A percentile compares a stretch with the other conserved stretches of the same genome.
phyloP scores from a whole-genome alignment of 1,140 invertebrate genomes.

The Oedothorax gibbosus region DNA sequence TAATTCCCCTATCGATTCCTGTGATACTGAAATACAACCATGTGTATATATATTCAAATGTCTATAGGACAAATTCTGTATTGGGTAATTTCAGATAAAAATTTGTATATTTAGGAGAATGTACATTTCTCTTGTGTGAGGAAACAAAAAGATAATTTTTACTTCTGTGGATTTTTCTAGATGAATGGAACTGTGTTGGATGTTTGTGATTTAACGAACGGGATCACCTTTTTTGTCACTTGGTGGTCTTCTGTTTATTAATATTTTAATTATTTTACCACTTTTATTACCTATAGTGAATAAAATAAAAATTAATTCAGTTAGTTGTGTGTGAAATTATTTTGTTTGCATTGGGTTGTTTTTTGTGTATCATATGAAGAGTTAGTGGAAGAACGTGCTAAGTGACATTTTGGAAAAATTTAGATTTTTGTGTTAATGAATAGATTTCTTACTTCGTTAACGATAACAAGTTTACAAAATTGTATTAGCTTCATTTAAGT shows the following conservation, averaged over 20 bases:
- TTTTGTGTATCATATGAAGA: too few relatives aligned
- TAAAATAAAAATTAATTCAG: constrained; percentile 37
- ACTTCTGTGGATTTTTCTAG: neutral
- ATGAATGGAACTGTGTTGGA: neutral
- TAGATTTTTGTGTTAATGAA: too few relatives aligned
- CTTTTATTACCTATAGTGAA: constrained; percentile 14
- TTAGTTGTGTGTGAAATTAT: neutral
- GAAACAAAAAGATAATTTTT: neutral
- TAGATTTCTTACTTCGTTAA: too few relatives aligned
- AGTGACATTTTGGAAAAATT: too few relatives aligned
- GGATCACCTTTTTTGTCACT: neutral
- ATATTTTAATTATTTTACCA: constrained; percentile 1
- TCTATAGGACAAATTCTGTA: too few relatives aligned
- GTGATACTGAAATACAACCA: too few relatives aligned
- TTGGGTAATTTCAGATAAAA: neutral
- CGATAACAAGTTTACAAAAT: too few relatives aligned
- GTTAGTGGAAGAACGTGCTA: too few relatives aligned
- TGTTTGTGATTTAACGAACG: constrained; percentile 6
- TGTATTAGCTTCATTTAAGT: too few relatives aligned
- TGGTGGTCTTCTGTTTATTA: constrained; percentile 12
- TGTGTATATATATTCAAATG: too few relatives aligned
- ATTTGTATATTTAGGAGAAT: neutral
- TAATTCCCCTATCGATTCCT: too few relatives aligned
- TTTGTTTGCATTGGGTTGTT: neutral
- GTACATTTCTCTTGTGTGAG: neutral